Evolutionary conservation across 2,113 vertebrate genomes (phyloP).

Genomic region (Fulmarus glacialis): DNA sequence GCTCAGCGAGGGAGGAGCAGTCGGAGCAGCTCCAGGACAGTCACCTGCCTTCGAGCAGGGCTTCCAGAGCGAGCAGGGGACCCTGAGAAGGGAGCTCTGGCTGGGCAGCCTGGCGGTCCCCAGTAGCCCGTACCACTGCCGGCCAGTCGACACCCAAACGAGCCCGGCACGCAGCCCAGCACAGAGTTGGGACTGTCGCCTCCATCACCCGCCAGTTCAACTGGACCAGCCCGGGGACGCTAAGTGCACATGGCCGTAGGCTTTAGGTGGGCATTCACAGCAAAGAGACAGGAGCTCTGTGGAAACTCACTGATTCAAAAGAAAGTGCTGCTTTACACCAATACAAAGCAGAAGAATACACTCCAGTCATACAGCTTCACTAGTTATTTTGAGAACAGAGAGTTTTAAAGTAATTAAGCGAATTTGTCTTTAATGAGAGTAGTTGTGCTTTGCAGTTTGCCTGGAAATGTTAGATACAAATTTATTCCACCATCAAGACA

Average conservation of each 20-base stretch:
- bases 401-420: not conserved
- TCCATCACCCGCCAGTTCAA: not conserved
- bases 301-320: not conserved
- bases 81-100: not conserved
- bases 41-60: too few species aligned
- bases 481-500: not conserved
- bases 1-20: not conserved
- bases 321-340: rapidly evolving
- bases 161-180: not conserved
- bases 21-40: not conserved
- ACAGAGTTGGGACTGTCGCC: not conserved
- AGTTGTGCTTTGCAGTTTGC: not conserved
- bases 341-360: not conserved
- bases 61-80: not conserved
- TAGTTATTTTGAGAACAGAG: not conserved
- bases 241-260: not conserved
- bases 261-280: not conserved
- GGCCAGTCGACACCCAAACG: not conserved
- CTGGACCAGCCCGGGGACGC: too few species aligned
- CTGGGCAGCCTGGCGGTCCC: not conserved
- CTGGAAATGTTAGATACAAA: not conserved
- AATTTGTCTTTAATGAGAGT: not conserved
- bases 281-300: not conserved
- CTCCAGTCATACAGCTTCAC: rapidly evolving
- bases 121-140: too few species aligned